phyloP scores from a whole-genome alignment of 37 sponge, comb jelly and placozoan genomes.

The Mnemiopsis leidyi region DNA sequence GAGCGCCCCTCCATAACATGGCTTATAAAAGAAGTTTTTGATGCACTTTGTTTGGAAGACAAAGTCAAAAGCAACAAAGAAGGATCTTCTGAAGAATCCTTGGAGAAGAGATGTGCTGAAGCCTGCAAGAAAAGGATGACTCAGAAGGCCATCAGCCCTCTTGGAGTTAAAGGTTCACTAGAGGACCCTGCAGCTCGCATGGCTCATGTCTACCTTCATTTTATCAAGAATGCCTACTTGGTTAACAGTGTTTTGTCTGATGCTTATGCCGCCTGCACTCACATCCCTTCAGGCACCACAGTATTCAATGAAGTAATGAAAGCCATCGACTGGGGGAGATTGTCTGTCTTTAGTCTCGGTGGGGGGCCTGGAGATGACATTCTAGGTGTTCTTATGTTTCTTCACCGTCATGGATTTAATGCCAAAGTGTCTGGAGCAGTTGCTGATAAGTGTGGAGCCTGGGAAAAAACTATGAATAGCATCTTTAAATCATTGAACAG shows the following conservation, averaged over 20 bases:
- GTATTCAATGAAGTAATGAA: constrained; percentile 61
- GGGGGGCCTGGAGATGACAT: constrained; percentile 63
- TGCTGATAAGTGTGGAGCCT: constrained; percentile 61
- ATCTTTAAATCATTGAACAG: constrained; percentile 19
- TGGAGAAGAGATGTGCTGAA: constrained; percentile 48
- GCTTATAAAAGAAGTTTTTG: constrained; percentile 59
- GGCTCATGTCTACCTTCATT: constrained; percentile 53
- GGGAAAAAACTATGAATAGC: constrained; percentile 59
- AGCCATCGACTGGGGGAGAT: constrained; percentile 38
- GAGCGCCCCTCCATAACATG: constrained; percentile 47
- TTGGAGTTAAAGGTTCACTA: constrained; percentile 18
- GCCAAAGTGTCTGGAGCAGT: constrained; percentile 31
- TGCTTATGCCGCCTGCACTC: constrained; percentile 60
- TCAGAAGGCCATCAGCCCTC: constrained; percentile 10
- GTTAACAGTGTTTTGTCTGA: constrained; percentile 57
- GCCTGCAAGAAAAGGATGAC: constrained; percentile 36
- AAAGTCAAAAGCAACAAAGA: constrained; percentile 56
- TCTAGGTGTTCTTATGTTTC: constrained; percentile 52
- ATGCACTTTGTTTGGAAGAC: constrained; percentile 44
- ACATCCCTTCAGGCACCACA: constrained; percentile 23
- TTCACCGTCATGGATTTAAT: constrained; percentile 49
- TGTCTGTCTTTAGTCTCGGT: constrained; percentile 50
- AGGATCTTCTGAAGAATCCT: constrained; percentile 39
- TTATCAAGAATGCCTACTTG: constrained; percentile 37
- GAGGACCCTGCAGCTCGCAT: constrained; percentile 47